Conservation (phyloP, 1,140 invertebrate species). For the Periplaneta americana region DNA sequence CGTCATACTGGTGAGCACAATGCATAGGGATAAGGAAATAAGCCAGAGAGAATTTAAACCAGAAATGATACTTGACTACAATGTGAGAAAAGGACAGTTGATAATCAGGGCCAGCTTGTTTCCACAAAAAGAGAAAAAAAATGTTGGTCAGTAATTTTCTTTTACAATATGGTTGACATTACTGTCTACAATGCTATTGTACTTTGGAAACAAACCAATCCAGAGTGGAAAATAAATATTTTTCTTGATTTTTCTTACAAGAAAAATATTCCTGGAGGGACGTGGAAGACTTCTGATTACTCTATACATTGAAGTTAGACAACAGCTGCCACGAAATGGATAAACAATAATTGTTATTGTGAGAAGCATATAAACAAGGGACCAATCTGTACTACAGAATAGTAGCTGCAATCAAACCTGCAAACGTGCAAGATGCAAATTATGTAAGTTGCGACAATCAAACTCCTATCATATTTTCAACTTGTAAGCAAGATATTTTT, state of each 20-base stretch:
- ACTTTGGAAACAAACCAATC: not conserved
- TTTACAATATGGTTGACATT: not conserved
- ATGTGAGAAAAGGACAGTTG: not conserved
- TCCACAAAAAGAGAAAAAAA: not conserved
- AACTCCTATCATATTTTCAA: not conserved
- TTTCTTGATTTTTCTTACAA: not conserved
- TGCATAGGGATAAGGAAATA: not conserved
- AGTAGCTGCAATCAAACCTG: not conserved
- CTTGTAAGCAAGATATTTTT: not conserved
- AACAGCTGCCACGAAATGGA: not conserved
- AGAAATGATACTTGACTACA: constrained; percentile 1
- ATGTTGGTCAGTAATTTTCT: not conserved
- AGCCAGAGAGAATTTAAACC: not conserved
- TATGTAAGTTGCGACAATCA: not conserved
- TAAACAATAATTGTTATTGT: not conserved
- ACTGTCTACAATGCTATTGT: not conserved
- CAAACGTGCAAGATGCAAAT: not conserved
- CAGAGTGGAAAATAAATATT: not conserved
- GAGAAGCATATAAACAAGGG: not conserved
- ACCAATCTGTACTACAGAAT: not conserved
- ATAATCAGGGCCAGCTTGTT: not conserved
- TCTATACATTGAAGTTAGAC: not conserved
- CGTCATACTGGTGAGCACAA: not conserved
- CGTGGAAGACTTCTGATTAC: not conserved
- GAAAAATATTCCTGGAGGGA: not conserved